These are phyloP conservation scores for Pteruthius melanotis DNA, from an alignment of 2,113 vertebrate species.

Conservation along the genomic window DNA sequence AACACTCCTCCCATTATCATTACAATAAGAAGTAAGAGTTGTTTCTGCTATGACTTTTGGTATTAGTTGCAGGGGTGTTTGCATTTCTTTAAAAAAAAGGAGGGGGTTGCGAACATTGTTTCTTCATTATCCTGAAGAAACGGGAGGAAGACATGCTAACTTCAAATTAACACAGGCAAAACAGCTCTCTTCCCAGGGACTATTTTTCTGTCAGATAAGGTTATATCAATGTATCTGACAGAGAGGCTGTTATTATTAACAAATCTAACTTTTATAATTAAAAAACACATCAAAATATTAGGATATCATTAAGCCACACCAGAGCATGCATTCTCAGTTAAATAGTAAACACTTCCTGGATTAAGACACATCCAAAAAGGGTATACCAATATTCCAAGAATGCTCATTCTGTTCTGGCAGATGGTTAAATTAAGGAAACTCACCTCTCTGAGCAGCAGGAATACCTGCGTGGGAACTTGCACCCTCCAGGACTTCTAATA, in stretches of 20 bases:
- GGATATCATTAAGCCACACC: constrained; percentile 40
- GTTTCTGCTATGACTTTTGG: constrained; percentile 31
- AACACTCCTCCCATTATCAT: neutral
- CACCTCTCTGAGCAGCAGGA: constrained; percentile 84
- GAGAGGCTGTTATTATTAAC: neutral
- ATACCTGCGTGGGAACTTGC: constrained; percentile 78
- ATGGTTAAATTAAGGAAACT: constrained; percentile 68
- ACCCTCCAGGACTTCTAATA: constrained; percentile 81
- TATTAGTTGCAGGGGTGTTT: constrained; percentile 42
- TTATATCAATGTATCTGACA: neutral
- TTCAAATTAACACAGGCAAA: constrained; percentile 19
- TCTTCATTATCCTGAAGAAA: constrained; percentile 32
- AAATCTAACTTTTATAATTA: neutral
- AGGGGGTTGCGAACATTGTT: neutral
- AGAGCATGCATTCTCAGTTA: constrained; percentile 61
- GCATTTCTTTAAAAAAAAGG: neutral
- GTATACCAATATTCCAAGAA: constrained; percentile 49
- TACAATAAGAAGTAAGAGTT: neutral
- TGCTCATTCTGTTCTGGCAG: constrained; percentile 53
- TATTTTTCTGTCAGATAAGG: constrained; percentile 8
- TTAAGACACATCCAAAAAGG: constrained; percentile 41
- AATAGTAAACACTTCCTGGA: constrained; percentile 52
- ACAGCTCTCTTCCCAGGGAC: neutral
- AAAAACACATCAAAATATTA: neutral
- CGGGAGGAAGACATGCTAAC: constrained; percentile 23